Percentiles rank a stretch among this genome's conserved stretches.
These are phyloP conservation scores for Menidia beryllina DNA, from an alignment of 2,113 vertebrate species.

Conservation along the genomic window DNA sequence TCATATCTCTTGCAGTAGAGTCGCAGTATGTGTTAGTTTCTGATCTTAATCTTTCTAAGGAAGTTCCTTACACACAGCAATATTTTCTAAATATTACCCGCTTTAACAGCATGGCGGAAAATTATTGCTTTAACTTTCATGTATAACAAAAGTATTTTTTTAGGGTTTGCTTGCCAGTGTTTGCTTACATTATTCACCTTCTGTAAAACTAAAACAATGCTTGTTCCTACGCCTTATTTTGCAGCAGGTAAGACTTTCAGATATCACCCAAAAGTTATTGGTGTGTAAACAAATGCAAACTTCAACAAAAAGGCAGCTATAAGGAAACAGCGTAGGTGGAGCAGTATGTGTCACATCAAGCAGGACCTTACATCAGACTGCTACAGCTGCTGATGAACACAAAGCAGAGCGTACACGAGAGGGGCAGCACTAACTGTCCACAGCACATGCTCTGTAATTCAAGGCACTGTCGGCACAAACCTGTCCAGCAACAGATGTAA, in stretches of 20 bases:
- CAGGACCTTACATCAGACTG: background rate
- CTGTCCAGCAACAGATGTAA: background rate
- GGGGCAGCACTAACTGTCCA: background rate
- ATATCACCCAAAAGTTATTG: no score
- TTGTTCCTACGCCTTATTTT: no score
- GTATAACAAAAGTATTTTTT: background rate
- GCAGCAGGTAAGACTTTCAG: no score
- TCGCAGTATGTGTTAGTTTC: background rate
- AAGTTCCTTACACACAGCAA: no score
- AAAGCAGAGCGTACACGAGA: background rate
- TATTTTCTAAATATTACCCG: no score
- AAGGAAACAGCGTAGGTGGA: background rate
- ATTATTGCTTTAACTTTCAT: background rate
- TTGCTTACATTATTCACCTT: background rate
- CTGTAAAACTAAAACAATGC: background rate
- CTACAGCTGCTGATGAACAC: background rate
- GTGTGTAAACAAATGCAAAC: background rate
- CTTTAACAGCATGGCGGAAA: background rate
- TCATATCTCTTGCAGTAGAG: background rate
- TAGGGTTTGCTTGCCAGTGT: background rate
- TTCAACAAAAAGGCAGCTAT: background rate
- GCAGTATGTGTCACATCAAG: background rate
- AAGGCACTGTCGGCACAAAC: background rate
- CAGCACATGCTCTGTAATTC: background rate
- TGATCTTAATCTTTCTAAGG: no score